Conservation (phyloP, 2,113 vertebrate genomes). For the Urocynchramus pylzowi region DNA sequence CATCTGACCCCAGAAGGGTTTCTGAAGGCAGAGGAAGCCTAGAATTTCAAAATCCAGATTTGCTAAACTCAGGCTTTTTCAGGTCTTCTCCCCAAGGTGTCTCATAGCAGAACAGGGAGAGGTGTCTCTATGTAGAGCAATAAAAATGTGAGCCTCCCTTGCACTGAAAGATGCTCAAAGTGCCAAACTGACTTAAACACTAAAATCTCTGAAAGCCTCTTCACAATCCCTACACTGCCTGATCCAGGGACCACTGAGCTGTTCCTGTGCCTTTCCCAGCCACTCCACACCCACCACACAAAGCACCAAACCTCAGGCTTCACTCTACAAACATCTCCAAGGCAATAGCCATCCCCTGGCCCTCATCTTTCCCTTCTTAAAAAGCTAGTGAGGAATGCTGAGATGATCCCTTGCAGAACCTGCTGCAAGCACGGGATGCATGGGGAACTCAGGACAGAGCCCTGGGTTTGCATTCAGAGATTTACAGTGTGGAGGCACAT, state of each 20-base stretch:
- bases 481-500: slow-evolving; percentile 20
- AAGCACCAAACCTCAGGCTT: not conserved
- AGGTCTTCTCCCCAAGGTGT: not conserved
- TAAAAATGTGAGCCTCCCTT: not conserved
- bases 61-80: not conserved
- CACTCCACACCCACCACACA: fast-evolving
- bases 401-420: not conserved
- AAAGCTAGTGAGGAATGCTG: not conserved
- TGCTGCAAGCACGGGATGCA: fast-evolving
- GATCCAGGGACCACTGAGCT: not conserved
- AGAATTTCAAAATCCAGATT: not conserved
- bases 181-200: not conserved
- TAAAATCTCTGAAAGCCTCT: not conserved
- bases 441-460: not conserved
- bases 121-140: not conserved
- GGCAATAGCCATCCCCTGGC: not conserved
- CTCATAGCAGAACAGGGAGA: not conserved
- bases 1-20: not conserved
- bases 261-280: not conserved
- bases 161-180: not conserved
- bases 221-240: not conserved
- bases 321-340: not conserved
- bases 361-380: not conserved
- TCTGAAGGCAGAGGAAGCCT: not conserved
- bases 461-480: not conserved